Evolutionary conservation across 2,888 invertebrate genomes (phyloP).

Genomic region (Electrophaes corylata): DNA sequence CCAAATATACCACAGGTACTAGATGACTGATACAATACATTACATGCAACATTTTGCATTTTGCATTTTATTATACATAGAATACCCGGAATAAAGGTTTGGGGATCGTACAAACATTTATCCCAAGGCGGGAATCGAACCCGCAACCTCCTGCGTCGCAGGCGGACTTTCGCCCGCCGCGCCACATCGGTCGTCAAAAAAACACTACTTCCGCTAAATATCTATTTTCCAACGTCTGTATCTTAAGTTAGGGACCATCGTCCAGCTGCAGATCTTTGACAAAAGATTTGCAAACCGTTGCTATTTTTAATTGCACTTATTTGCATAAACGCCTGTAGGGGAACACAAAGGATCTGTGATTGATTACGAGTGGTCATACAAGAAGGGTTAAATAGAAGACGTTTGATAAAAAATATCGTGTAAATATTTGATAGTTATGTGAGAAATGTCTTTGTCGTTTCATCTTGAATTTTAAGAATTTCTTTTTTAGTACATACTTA

Average conservation of each 20-base stretch:
- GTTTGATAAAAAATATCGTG: slow-evolving; percentile 12
- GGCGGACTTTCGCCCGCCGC: no score
- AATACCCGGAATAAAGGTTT: no score
- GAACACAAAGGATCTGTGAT: slow-evolving; percentile 47
- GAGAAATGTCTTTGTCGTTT: slow-evolving; percentile 9
- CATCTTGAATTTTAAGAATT: no score
- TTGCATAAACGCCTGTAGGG: slow-evolving; percentile 70
- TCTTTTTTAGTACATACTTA: no score
- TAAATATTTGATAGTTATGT: slow-evolving; percentile 15
- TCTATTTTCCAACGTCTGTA: slow-evolving; percentile 17
- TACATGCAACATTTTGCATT: no score
- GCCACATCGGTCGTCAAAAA: no score
- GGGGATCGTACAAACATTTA: no score
- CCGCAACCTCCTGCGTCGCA: no score
- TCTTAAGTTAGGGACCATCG: slow-evolving; percentile 36
- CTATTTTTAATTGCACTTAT: slow-evolving; percentile 71
- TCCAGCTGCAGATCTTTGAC: slow-evolving; percentile 63
- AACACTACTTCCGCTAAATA: neutral
- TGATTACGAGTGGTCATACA: slow-evolving; percentile 40
- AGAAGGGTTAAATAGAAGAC: slow-evolving; percentile 28
- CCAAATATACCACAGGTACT: no score
- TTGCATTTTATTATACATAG: no score
- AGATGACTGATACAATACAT: no score
- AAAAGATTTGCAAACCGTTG: slow-evolving; percentile 66
- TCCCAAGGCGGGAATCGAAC: no score